Conservation (phyloP, 2,888 invertebrate genomes). For the Bombylius major region DNA sequence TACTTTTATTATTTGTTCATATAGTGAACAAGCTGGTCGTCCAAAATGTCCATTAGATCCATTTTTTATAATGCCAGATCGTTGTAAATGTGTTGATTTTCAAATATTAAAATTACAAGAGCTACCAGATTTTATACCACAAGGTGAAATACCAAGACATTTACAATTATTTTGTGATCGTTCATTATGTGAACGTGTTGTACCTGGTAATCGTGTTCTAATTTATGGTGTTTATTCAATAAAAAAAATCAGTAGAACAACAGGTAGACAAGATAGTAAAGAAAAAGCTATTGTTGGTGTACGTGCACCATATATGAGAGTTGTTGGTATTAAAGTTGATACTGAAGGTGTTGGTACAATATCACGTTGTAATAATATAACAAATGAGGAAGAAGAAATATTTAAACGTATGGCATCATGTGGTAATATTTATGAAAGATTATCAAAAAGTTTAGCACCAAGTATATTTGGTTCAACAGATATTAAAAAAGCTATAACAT, state of each 20-base stretch:
- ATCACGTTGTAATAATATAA: constrained; percentile 40
- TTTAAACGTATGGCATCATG: constrained; percentile 65
- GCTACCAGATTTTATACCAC: constrained; percentile 74
- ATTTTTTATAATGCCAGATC: constrained; percentile 95
- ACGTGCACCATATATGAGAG: constrained; percentile 84
- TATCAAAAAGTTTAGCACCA: constrained; percentile 87
- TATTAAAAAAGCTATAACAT: constrained; percentile 94
- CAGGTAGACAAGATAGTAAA: constrained; percentile 53
- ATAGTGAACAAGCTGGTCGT: constrained; percentile 80
- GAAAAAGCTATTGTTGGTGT: constrained; percentile 82
- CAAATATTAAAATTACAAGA: constrained; percentile 97
- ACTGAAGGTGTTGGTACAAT: constrained; percentile 61
- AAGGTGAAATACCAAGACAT: constrained; percentile 97
- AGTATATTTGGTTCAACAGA: constrained; percentile 90
- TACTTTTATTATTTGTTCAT: constrained; percentile 1
- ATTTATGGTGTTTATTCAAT: constrained; percentile 95
- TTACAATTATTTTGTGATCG: constrained; percentile 89
- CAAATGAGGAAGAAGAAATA: constrained; percentile 53
- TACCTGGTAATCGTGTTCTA: constrained; percentile 89
- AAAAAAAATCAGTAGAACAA: constrained; percentile 59
- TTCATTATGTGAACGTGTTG: constrained; percentile 80
- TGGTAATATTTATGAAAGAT: constrained; percentile 75
- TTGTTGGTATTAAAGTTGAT: constrained; percentile 83
- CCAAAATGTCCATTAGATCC: constrained; percentile 95
- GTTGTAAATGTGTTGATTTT: constrained; percentile 94